Conservation (phyloP, 2,888 invertebrate genomes). For the Nudaria mundana region DNA sequence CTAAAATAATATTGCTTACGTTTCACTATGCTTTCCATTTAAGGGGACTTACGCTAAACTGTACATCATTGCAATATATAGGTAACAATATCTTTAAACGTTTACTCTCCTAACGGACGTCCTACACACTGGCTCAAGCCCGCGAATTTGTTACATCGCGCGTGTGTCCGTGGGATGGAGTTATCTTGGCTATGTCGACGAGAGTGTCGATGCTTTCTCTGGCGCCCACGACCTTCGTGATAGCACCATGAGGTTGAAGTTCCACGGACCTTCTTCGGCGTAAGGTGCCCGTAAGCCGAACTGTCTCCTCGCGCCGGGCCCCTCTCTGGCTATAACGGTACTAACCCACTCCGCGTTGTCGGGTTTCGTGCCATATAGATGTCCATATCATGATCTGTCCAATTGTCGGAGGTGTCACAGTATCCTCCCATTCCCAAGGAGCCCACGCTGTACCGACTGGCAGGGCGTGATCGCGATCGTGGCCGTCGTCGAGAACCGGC, state of each 20-base stretch:
- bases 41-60: conserved; percentile 19
- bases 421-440: conserved; percentile 93
- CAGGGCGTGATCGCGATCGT: conserved; percentile 89
- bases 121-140: conserved; percentile 22
- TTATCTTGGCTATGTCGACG: conserved; percentile 29
- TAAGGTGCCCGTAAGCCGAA: conserved; percentile 44
- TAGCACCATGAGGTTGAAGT: conserved; percentile 51
- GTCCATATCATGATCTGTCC: conserved; percentile 98
- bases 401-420: conserved; percentile 94
- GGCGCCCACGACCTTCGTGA: conserved; percentile 39
- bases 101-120: conserved; percentile 26
- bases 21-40: no score
- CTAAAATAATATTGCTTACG: no score
- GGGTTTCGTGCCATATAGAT: conserved; percentile 97
- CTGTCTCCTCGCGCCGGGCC: conserved; percentile 43
- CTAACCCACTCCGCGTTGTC: conserved; percentile 91
- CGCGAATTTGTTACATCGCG: conserved; percentile 26
- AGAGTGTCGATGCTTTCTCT: conserved; percentile 34
- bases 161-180: conserved; percentile 23
- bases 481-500: conserved; percentile 86
- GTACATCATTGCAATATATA: conserved; percentile 23
- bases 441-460: conserved; percentile 90
- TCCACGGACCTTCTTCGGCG: conserved; percentile 38
- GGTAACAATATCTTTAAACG: conserved; percentile 30
- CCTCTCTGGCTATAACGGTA: conserved; percentile 85